Base-by-base conservation (phyloP, 2,888 invertebrate genomes). In the Byasa hedistus region DNA sequence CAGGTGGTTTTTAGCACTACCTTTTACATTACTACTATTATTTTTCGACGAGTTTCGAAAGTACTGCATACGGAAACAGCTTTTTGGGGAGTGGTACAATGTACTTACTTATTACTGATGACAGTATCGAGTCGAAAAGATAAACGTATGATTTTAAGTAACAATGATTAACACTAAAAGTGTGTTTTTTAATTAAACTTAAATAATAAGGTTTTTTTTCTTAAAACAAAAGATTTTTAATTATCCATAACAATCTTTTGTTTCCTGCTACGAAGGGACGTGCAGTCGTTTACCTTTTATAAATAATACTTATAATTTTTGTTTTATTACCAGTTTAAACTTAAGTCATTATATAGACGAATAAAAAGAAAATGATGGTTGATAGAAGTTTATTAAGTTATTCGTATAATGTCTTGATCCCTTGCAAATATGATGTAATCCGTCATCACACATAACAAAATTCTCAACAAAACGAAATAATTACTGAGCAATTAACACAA, bases 1-100 rank as follows among this genome's bases (percentile, higher is more conserved):
- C 79, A 91, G 96, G 96, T 96, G 95, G 94, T 93, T 95, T 79
- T 93, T 95, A 58, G 94, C 94, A 39, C 72, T 96, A 68, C 96
- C 96, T 19, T 95, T 96, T 84, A 93, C 94, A 60, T 70, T 92
- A n/a, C 81, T 94, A 56, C 94, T 96, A 83, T 94, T 96, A 83
- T 79, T 91, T 36, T 96, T 96, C 76, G 96, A 96, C 73, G 96
- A 96, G 85, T 84, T 93, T 55, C 92, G 96, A 74, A 94, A 95
- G 78, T 93, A 92, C 74, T 93, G 94, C 70, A 93, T 96, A 65
- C 92, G 96, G 72, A 79, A 73, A 69, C 68, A 76, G 27, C 73
- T 77, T 32, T 85, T 87, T 69, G 69, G 77, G 64, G 92, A 92
- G 36, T 91, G 86, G 85, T 91, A 79, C 70, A 90, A 89, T 71